Evolutionary conservation across 2,797 vertebrate genomes (phyloP), one percentile per base, ranked within the genome.

Genomic region (Oophaga sylvatica): DNA sequence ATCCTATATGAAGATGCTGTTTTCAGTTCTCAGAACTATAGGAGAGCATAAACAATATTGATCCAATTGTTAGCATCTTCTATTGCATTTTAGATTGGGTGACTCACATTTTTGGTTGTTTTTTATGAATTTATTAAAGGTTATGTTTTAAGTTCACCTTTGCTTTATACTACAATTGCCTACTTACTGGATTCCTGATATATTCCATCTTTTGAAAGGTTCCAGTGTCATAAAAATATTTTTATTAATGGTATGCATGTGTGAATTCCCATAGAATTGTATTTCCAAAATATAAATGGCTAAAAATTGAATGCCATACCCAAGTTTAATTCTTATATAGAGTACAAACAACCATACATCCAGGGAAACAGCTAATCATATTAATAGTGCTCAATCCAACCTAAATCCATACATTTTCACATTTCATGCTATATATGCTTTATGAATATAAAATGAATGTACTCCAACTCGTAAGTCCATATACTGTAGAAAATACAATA

Each of bases 401-500:
- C 60, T 8, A 19, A 63, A 77, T 67, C 73, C 62, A 22, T 65
- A 65, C 59, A 85, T 86, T 56, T 86, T 56, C 76, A 57, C 29
- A 80, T 67, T 70, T 68, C n/a, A 20, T 70, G 41, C 56, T 45
- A 59, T 84, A 59, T 84, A 45, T 84, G 31, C 68, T 62, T 83
- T 75, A 79, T 85, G 75, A 85, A 79, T 80, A 79, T 60, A 59
- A 53, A 86, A 79, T 59, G 12, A 76, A 26, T 45, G 65, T 22
- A 59, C 63, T 45, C 84, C 60, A 60, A 65, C 75, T 53, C 48
- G 9, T 59, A 59, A 86, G 56, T 80, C 63, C 77, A 80, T 12
- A 45, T 71, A 67, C 65, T 70, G 56, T 17, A 73, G 48, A 29
- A 86, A 80, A 80, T 80, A 73, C 78, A 86, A 80, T 86, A 86